These are phyloP conservation scores for Plemyria rubiginata DNA, from an alignment of 2,888 invertebrate species.

Conservation along the genomic window DNA sequence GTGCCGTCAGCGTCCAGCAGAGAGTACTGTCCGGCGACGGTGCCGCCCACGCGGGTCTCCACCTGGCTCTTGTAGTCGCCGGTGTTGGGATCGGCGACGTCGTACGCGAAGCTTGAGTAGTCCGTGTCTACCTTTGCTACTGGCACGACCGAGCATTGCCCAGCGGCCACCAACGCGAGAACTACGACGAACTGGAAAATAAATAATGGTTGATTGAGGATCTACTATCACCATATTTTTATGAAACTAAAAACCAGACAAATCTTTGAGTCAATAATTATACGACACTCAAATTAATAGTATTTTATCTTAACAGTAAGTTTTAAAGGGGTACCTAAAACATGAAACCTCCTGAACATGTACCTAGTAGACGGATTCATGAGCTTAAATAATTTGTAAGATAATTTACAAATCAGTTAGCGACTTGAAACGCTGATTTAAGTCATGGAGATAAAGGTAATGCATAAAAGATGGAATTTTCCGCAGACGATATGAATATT, in stretches of 20 bases:
- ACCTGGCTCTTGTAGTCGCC: slow-evolving; percentile 84
- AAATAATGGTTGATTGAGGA: not conserved
- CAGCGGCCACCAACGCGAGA: slow-evolving; percentile 64
- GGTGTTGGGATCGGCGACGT: slow-evolving; percentile 82
- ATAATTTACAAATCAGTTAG: too few relatives aligned
- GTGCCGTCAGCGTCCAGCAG: slow-evolving; percentile 82
- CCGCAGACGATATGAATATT: slow-evolving; percentile 27
- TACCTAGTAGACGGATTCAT: too few relatives aligned
- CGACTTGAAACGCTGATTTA: too few relatives aligned
- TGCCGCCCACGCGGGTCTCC: slow-evolving; percentile 78
- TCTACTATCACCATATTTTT: too few relatives aligned
- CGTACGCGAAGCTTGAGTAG: slow-evolving; percentile 78
- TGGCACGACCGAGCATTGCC: slow-evolving; percentile 67
- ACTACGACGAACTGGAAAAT: slow-evolving; percentile 67
- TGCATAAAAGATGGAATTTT: slow-evolving; percentile 19
- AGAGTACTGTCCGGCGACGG: slow-evolving; percentile 82
- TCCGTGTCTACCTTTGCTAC: slow-evolving; percentile 63
- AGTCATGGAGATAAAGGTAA: not conserved
- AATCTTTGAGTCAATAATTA: too few relatives aligned
- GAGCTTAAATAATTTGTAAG: too few relatives aligned
- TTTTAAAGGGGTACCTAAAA: too few relatives aligned
- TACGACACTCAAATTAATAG: too few relatives aligned
- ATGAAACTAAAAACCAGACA: too few relatives aligned
- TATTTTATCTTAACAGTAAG: too few relatives aligned
- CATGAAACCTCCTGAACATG: too few relatives aligned